phyloP scores from a whole-genome alignment of 2,888 invertebrate genomes.

The Bimastos eiseni region DNA sequence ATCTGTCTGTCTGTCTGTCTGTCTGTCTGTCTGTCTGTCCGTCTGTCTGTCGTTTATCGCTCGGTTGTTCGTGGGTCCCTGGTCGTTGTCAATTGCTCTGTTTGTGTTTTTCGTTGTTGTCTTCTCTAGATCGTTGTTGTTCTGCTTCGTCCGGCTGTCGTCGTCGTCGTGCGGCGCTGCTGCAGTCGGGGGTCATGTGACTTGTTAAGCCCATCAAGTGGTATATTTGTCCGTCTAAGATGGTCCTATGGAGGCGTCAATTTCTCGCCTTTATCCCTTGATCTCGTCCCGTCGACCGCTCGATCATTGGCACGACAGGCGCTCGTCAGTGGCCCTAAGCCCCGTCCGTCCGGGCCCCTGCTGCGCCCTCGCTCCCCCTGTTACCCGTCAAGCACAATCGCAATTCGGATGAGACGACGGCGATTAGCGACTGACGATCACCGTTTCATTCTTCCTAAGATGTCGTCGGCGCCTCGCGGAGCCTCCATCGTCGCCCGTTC shows the following conservation, averaged over 20 bases:
- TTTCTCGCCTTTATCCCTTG: conserved; percentile 27
- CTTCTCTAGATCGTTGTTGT: neutral
- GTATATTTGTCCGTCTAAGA: conserved; percentile 27
- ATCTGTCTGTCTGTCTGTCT: neutral
- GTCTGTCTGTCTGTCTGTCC: neutral
- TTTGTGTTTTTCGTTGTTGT: neutral
- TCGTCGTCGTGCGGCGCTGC: neutral
- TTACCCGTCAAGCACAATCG: neutral
- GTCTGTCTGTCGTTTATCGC: neutral
- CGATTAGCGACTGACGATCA: conserved; percentile 23
- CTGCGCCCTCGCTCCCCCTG: neutral
- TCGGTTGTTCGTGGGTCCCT: neutral
- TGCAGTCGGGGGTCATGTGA: neutral
- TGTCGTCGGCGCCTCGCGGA: neutral
- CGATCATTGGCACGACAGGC: conserved; percentile 20
- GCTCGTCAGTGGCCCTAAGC: conserved; percentile 20
- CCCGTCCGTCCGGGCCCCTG: conserved; percentile 9
- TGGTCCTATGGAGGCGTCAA: conserved; percentile 25
- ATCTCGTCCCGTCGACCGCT: conserved; percentile 22
- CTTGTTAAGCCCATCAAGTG: conserved; percentile 27
- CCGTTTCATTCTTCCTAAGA: conserved; percentile 19
- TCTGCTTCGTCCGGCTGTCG: neutral
- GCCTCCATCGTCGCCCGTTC: neutral
- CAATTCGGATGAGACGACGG: conserved; percentile 14
- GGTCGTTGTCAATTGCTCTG: neutral